Base-by-base conservation (phyloP, 2,888 invertebrate genomes). In the Crossocerus cetratus region DNA sequence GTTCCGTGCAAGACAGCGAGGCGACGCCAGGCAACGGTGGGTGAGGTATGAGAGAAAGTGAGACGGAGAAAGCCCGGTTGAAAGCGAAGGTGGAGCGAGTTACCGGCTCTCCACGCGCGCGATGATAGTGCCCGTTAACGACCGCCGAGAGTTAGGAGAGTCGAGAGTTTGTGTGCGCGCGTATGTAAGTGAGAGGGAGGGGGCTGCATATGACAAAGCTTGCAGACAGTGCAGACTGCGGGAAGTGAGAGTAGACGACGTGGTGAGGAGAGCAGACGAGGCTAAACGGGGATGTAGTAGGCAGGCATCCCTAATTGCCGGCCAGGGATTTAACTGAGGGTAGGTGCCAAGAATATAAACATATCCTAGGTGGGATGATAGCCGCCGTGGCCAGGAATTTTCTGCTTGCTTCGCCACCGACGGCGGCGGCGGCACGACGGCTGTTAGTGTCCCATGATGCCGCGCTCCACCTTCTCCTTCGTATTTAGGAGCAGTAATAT, bases 321-420 rank as follows among this genome's bases (percentile, higher is more conserved):
- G 79, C 84, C 79, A 80, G 83, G 86, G 85, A 86, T 86, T 86
- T 84, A 84, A 82, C 76, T 74, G 75, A 72, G 23, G 78, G 74
- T 79, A 83, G 85, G 81, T 82, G 84, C 78, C 79, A 81, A 78
- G 84, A 86, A 86, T 86, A 85, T 84, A 86, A 86, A 86, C 49
- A 49, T 86, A 85, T 86, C 81, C 77, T 76, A 64, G 75, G 8
- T 65, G 66, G 75, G 72, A 76, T 70, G 43, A 53, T 55, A 69
- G 65, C 68, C 55, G 14, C 49, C 49, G 32, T 32, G 32, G 62
- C 64, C 70, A 73, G 72, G 75, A 79, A 79, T 32, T 72, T 68
- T 75, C 66, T 55, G 65, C 65, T 62, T 67, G 68, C 70, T 44
- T 66, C 56, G 21, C 53, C 11, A 11, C 32, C 32, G 32, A 32